Conservation (phyloP, 1,140 invertebrate genomes). For the Drosophila ambigua region DNA sequence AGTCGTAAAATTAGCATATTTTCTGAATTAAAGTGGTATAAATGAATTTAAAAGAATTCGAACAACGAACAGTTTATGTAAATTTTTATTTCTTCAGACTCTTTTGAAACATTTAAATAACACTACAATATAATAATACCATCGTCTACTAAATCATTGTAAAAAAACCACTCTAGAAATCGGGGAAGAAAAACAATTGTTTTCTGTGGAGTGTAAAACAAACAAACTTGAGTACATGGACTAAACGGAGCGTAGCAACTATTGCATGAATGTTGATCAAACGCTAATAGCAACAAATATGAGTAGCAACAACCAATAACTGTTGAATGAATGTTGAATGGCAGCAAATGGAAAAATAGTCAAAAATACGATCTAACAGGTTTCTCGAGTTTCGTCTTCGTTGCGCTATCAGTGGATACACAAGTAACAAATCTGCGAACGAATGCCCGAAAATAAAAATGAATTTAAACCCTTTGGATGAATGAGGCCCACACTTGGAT, state of each 20-base stretch:
- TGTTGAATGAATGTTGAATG: constrained; percentile 39
- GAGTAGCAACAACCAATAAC: neutral
- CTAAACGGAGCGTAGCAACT: constrained; percentile 48
- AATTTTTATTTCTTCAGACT: too few species aligned
- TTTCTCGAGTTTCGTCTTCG: constrained; percentile 78
- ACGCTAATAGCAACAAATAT: constrained; percentile 30
- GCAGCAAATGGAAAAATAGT: constrained; percentile 24
- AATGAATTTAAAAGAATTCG: too few species aligned
- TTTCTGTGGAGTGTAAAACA: constrained; percentile 24
- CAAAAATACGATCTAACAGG: constrained; percentile 67
- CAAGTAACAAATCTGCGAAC: too few species aligned
- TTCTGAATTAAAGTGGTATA: too few species aligned
- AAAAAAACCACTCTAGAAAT: too few species aligned
- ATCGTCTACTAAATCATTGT: too few species aligned
- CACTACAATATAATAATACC: too few species aligned
- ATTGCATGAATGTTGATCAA: constrained; percentile 58
- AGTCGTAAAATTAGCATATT: too few species aligned
- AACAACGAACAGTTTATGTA: too few species aligned
- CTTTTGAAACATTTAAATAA: too few species aligned
- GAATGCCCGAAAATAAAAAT: constrained; percentile 19
- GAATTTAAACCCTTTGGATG: too few species aligned
- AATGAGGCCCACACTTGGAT: too few species aligned
- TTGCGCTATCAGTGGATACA: constrained; percentile 67
- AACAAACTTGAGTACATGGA: constrained; percentile 38
- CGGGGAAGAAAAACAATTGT: neutral